Percentiles rank a stretch among this genome's conserved stretches.
Conservation (phyloP, 2,888 invertebrate species). For the Caenorhabditis virilis region DNA sequence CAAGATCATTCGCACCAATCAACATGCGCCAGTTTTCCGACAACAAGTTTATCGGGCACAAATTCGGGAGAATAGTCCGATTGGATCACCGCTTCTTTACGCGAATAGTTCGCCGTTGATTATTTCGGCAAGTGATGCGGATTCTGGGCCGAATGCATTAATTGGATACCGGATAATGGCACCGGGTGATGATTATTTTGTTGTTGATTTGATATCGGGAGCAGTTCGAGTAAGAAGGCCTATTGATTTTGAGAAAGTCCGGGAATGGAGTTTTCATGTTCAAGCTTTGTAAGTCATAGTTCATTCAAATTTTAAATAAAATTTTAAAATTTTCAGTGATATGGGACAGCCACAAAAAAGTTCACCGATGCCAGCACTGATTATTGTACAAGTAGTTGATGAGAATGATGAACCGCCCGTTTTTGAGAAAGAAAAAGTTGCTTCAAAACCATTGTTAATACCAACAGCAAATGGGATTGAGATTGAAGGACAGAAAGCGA, state of each 20-base stretch:
- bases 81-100: constrained; percentile 23
- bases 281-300: constrained; percentile 38
- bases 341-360: constrained; percentile 81
- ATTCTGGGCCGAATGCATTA: constrained; percentile 83
- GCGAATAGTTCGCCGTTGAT: constrained; percentile 77
- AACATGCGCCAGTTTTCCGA: constrained; percentile 71
- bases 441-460: constrained; percentile 73
- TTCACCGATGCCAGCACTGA: constrained; percentile 80
- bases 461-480: constrained; percentile 80
- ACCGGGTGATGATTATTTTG: constrained; percentile 80
- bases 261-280: constrained; percentile 49
- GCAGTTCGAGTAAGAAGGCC: constrained; percentile 80
- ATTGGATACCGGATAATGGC: constrained; percentile 81
- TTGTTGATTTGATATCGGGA: constrained; percentile 84
- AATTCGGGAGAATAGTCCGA: constrained; percentile 75
- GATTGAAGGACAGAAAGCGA: constrained; percentile 39
- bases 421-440: constrained; percentile 58
- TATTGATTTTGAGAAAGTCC: constrained; percentile 80
- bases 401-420: constrained; percentile 71
- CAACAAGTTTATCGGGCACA: constrained; percentile 81
- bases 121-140: constrained; percentile 82
- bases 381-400: constrained; percentile 77
- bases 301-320: not conserved
- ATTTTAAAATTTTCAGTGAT: constrained; percentile 50
- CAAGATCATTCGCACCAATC: constrained; percentile 51